phyloP scores from a whole-genome alignment of 2,888 invertebrate genomes.

The Fragum fragum region DNA sequence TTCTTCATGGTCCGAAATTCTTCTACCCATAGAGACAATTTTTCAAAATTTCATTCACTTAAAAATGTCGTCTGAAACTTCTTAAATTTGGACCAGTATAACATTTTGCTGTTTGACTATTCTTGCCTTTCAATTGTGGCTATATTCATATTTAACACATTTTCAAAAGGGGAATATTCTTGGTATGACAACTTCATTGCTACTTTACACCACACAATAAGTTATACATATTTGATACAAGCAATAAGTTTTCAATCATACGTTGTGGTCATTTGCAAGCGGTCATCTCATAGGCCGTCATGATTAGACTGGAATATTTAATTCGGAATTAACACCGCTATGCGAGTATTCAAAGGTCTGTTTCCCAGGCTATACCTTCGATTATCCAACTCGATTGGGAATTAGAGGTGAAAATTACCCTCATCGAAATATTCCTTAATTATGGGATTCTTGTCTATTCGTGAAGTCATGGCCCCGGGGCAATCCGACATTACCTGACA shows the following conservation, averaged over 20 bases:
- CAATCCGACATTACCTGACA: constrained; percentile 24
- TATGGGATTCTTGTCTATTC: constrained; percentile 33
- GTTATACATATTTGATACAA: constrained; percentile 15
- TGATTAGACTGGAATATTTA: constrained; percentile 9
- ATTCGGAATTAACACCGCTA: constrained; percentile 5
- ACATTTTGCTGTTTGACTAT: too few species aligned
- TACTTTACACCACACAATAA: background rate
- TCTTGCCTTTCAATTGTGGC: too few species aligned
- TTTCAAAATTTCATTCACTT: too few species aligned
- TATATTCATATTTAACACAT: too few species aligned
- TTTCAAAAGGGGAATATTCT: too few species aligned
- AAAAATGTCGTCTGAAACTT: too few species aligned
- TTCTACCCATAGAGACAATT: background rate
- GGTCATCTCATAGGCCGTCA: background rate
- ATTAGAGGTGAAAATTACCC: constrained; percentile 48
- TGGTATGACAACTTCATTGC: background rate
- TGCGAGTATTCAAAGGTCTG: constrained; percentile 16
- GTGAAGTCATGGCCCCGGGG: constrained; percentile 9
- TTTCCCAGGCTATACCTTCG: constrained; percentile 12
- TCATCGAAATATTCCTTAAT: constrained; percentile 28
- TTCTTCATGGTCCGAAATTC: background rate
- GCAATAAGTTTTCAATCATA: constrained; percentile 11
- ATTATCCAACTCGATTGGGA: constrained; percentile 21
- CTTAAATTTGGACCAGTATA: too few species aligned
- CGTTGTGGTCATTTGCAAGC: constrained; percentile 1